These are phyloP conservation scores for Morinoia aosen DNA, from an alignment of 2,888 invertebrate species.

Conservation along the genomic window DNA sequence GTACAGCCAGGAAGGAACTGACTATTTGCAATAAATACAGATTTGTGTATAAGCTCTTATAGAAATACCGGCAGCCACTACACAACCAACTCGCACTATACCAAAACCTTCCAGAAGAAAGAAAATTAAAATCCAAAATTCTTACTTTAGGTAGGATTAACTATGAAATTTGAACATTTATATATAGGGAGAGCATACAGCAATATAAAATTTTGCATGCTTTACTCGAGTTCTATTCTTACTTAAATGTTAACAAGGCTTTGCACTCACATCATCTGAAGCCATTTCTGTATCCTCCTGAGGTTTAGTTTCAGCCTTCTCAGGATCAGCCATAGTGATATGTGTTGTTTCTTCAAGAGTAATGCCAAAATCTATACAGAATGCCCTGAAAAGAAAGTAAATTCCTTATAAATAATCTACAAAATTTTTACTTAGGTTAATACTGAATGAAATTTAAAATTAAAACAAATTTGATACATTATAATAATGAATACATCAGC, in stretches of 20 bases:
- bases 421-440: too few species aligned
- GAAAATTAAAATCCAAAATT: neutral
- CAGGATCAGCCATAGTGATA: constrained; percentile 41
- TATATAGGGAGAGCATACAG: neutral
- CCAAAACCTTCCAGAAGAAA: neutral
- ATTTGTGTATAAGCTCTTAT: neutral
- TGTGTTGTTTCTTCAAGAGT: neutral
- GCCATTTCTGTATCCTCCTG: constrained; percentile 38
- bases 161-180: neutral
- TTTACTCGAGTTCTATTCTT: neutral
- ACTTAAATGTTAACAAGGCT: neutral
- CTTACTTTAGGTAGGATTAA: neutral
- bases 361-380: neutral
- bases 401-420: neutral
- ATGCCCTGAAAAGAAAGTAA: neutral
- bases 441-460: too few species aligned
- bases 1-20: too few species aligned
- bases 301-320: constrained; percentile 29
- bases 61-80: neutral
- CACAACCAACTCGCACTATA: neutral
- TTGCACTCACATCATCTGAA: constrained; percentile 15
- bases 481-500: too few species aligned
- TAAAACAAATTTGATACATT: too few species aligned
- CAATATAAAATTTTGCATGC: neutral
- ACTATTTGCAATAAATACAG: too few species aligned